Percentiles rank a stretch among this genome's conserved stretches.
Evolutionary conservation across 2,888 invertebrate species (phyloP).

Genomic region (Pecten maximus): DNA sequence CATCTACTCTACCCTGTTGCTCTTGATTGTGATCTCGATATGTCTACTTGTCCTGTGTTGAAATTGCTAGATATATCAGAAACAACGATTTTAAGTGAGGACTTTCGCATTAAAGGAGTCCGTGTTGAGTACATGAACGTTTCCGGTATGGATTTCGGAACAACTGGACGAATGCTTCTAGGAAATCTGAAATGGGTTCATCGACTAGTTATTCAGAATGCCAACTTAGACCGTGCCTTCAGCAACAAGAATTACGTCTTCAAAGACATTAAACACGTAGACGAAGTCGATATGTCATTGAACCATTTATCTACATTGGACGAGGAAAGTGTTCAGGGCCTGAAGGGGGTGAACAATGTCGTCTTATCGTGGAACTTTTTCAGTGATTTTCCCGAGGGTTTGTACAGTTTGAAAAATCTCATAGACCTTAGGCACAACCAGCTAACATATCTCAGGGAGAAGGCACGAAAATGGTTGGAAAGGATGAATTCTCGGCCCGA

Average conservation of each 20-base stretch:
- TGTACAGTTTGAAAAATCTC: background rate
- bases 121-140: constrained; percentile 7
- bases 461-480: background rate
- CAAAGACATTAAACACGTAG: background rate
- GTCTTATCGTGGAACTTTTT: background rate
- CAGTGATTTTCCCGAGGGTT: background rate
- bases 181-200: background rate
- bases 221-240: background rate
- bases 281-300: background rate
- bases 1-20: background rate
- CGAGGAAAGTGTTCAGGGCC: background rate
- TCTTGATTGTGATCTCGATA: background rate
- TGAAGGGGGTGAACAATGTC: background rate
- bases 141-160: background rate
- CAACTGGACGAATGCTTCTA: background rate
- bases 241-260: background rate
- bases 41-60: background rate
- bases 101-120: background rate
- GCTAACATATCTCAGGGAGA: background rate
- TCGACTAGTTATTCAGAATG: background rate
- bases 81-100: background rate
- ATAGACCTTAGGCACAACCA: background rate
- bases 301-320: background rate
- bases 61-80: background rate
- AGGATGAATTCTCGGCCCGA: background rate